phyloP scores from a whole-genome alignment of 2,113 vertebrate genomes.

The Procavia capensis region DNA sequence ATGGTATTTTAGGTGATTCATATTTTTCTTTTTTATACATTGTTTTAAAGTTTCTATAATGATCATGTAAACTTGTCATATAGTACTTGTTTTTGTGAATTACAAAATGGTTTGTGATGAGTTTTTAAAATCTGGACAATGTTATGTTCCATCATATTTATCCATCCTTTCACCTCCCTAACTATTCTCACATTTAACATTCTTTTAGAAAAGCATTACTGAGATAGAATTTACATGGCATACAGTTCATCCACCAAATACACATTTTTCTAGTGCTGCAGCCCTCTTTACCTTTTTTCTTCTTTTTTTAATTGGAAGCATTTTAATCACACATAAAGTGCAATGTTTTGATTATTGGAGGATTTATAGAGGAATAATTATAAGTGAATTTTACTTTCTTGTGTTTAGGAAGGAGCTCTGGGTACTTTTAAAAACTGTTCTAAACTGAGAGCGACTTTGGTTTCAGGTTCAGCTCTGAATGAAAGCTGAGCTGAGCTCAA shows the following conservation, averaged over 20 bases:
- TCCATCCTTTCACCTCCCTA: background rate
- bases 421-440: background rate
- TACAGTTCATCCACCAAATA: background rate
- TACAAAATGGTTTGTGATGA: background rate
- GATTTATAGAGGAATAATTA: background rate
- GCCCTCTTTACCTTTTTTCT: background rate
- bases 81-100: background rate
- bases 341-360: background rate
- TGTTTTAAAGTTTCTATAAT: background rate
- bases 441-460: background rate
- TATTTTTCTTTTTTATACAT: conserved; percentile 1
- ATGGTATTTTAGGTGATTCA: background rate
- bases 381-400: background rate
- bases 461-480: background rate
- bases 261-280: background rate
- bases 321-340: background rate
- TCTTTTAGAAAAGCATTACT: background rate
- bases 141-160: background rate
- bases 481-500: conserved; percentile 24
- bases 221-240: background rate
- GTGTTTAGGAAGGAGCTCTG: background rate
- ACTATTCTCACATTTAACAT: background rate
- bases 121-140: background rate
- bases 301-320: background rate
- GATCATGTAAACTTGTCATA: background rate